These are phyloP conservation scores for Drosophila demipolita DNA, from an alignment of 2,888 invertebrate genomes.

Conservation along the genomic window DNA sequence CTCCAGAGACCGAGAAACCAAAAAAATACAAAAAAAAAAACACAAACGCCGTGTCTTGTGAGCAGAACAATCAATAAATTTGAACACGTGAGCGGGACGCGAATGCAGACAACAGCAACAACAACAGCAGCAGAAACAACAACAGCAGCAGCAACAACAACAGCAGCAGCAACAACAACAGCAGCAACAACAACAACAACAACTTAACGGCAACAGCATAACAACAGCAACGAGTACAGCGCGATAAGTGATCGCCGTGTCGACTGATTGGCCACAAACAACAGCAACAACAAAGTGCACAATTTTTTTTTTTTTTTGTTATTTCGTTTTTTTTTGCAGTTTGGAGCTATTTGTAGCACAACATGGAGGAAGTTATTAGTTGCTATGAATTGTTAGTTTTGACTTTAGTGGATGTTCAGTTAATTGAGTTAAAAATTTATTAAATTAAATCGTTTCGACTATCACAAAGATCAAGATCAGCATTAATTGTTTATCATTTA, in stretches of 20 bases:
- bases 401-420: constrained; percentile 2
- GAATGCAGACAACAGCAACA: constrained; percentile 60
- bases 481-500: background rate
- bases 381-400: constrained; percentile 10
- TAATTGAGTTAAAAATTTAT: background rate
- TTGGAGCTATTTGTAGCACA: constrained; percentile 7
- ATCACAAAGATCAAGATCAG: background rate
- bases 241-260: constrained; percentile 78
- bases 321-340: constrained; percentile 6
- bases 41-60: constrained; percentile 74
- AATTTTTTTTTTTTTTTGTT: background rate
- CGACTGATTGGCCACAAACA: constrained; percentile 73
- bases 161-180: constrained; percentile 34
- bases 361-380: constrained; percentile 37
- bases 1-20: constrained; percentile 30
- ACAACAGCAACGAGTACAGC: constrained; percentile 42
- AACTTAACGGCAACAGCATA: constrained; percentile 14
- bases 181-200: constrained; percentile 32
- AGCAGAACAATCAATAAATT: constrained; percentile 85
- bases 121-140: constrained; percentile 26
- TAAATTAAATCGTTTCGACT: background rate
- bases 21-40: constrained; percentile 30
- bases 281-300: constrained; percentile 47
- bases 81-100: constrained; percentile 85
- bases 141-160: constrained; percentile 14